Percentiles rank a stretch among this genome's conserved stretches.
phyloP scores from a whole-genome alignment of 2,113 vertebrate species.

The Hemibagrus wyckioides region DNA sequence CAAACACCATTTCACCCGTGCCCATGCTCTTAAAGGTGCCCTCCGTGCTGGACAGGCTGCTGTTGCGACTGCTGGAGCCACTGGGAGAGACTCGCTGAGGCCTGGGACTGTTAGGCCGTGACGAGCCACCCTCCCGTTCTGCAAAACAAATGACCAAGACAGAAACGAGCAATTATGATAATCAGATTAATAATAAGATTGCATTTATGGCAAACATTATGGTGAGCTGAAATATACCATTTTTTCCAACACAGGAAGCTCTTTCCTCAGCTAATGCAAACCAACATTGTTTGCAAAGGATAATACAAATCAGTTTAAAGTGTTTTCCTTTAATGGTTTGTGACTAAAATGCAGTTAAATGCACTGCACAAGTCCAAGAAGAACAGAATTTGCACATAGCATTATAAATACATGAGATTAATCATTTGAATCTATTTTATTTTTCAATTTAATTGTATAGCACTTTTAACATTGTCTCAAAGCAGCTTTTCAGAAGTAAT shows the following conservation, averaged over 20 bases:
- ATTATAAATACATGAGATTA: neutral
- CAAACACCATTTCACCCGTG: slow-evolving; percentile 90
- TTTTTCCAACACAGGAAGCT: neutral
- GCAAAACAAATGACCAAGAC: slow-evolving; percentile 25
- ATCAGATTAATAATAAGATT: neutral
- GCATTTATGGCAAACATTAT: neutral
- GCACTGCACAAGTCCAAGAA: neutral
- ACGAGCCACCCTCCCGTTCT: slow-evolving; percentile 90
- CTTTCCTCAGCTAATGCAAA: neutral
- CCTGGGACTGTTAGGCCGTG: slow-evolving; percentile 90
- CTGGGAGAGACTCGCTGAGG: slow-evolving; percentile 90
- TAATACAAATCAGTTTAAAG: neutral
- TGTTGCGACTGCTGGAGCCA: slow-evolving; percentile 89
- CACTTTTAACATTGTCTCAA: too few relatives aligned
- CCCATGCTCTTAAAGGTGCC: slow-evolving; percentile 86
- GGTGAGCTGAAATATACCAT: neutral
- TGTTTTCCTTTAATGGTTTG: neutral
- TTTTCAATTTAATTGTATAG: too few relatives aligned
- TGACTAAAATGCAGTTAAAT: neutral
- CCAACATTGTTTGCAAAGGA: neutral
- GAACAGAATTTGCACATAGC: neutral
- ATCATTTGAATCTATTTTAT: neutral
- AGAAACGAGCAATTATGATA: neutral
- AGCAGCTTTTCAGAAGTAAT: too few relatives aligned
- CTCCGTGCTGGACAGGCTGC: slow-evolving; percentile 90